phyloP scores from a whole-genome alignment of 2,113 vertebrate genomes.

The Rousettus leschenaultii region DNA sequence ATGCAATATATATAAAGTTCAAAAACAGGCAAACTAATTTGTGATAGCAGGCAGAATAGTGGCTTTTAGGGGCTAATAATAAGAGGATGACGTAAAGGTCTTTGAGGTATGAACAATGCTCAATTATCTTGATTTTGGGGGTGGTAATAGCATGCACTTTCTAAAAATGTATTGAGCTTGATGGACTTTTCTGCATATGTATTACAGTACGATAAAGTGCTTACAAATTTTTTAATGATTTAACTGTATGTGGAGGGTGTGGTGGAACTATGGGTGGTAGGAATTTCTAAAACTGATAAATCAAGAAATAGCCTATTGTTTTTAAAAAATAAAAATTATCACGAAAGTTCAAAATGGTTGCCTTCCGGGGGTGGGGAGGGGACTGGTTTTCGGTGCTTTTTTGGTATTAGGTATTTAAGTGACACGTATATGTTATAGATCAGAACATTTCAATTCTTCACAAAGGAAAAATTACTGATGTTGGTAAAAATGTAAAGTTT shows the following conservation, averaged over 20 bases:
- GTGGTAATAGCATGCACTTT: not conserved
- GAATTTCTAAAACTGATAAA: not conserved
- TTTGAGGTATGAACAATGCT: not conserved
- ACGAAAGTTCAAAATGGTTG: constrained; percentile 17
- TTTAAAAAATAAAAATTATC: not conserved
- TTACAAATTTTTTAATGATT: not conserved
- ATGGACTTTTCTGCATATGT: not conserved
- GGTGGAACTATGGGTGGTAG: not conserved
- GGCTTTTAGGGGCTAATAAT: not conserved
- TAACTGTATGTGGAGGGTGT: not conserved
- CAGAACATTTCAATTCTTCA: not conserved
- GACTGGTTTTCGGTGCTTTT: not conserved
- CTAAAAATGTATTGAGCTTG: not conserved
- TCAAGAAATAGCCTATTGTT: not conserved
- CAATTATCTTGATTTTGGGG: not conserved
- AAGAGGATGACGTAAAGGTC: not conserved
- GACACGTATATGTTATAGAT: not conserved
- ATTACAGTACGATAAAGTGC: not conserved
- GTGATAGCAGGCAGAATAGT: not conserved
- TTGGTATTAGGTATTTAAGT: not conserved
- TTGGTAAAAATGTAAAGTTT: not conserved
- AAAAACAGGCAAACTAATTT: not conserved
- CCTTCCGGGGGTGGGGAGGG: not conserved
- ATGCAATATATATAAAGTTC: not conserved
- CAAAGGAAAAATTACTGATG: not conserved